Conservation (phyloP, 2,113 vertebrate genomes). For the Cranoglanis bouderius region DNA sequence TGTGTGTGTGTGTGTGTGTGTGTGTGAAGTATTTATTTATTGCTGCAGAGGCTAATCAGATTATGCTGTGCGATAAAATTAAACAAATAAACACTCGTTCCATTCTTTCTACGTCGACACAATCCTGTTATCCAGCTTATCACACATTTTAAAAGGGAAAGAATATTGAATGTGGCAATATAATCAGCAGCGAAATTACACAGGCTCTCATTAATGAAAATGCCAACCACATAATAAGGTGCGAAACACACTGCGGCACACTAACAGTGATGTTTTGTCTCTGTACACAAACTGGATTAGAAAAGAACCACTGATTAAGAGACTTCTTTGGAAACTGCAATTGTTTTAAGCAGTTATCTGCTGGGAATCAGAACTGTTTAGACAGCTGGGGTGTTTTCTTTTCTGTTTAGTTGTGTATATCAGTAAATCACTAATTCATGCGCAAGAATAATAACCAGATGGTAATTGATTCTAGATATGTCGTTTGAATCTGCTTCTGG, state of each 20-base stretch:
- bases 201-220: constrained; percentile 21
- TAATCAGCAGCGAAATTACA: constrained; percentile 18
- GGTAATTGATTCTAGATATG: not conserved
- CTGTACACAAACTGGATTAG: not conserved
- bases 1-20: no score
- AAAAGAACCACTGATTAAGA: not conserved
- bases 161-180: constrained; percentile 29
- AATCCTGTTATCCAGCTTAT: not conserved
- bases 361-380: not conserved
- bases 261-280: not conserved
- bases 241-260: not conserved
- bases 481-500: not conserved
- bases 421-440: not conserved
- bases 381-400: no score
- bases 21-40: constrained; percentile 16
- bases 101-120: not conserved
- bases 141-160: constrained; percentile 1
- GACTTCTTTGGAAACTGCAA: no score
- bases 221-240: constrained; percentile 17
- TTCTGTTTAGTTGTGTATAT: not conserved
- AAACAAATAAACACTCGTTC: constrained; percentile 1
- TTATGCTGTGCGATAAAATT: not conserved
- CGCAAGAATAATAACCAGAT: not conserved
- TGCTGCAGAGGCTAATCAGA: not conserved
- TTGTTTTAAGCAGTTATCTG: not conserved